phyloP scores from a whole-genome alignment of 1,140 invertebrate species.

The Drosophila eugracilis region DNA sequence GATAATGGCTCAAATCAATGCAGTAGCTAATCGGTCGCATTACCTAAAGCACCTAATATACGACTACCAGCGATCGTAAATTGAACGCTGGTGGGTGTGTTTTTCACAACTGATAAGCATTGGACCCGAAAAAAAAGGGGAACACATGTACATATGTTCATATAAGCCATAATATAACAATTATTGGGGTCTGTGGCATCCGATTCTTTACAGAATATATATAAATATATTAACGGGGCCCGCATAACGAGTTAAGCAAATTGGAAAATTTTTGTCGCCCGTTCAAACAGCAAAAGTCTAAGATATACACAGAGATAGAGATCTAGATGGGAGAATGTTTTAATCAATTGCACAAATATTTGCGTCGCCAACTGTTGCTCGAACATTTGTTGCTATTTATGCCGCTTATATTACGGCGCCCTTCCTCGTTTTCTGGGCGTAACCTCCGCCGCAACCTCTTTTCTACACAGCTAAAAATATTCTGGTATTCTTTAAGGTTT shows the following conservation, averaged over 20 bases:
- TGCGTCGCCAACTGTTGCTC: conserved; percentile 18
- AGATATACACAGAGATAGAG: conserved; percentile 12
- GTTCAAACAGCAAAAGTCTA: conserved; percentile 13
- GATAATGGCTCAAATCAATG: conserved; percentile 40
- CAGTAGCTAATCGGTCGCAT: conserved; percentile 11
- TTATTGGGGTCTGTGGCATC: conserved; percentile 15
- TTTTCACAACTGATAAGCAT: conserved; percentile 1
- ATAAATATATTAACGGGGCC: conserved; percentile 54
- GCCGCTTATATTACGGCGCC: not conserved
- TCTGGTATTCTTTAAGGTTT: not conserved
- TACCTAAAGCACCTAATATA: conserved; percentile 6
- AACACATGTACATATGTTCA: conserved; percentile 1
- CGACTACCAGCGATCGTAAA: conserved; percentile 13
- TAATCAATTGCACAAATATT: conserved; percentile 78
- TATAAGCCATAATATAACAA: conserved; percentile 34
- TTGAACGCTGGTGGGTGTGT: conserved; percentile 8
- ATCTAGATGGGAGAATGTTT: conserved; percentile 27
- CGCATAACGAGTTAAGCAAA: conserved; percentile 71
- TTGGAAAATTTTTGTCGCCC: conserved; percentile 71
- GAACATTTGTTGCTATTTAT: not conserved
- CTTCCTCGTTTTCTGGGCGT: conserved; percentile 1
- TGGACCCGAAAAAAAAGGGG: conserved; percentile 4
- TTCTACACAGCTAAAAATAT: not conserved
- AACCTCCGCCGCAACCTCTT: conserved; percentile 1
- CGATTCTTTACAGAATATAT: conserved; percentile 22